phyloP scores from a whole-genome alignment of 2,113 vertebrate species.

The Saccopteryx bilineata region DNA sequence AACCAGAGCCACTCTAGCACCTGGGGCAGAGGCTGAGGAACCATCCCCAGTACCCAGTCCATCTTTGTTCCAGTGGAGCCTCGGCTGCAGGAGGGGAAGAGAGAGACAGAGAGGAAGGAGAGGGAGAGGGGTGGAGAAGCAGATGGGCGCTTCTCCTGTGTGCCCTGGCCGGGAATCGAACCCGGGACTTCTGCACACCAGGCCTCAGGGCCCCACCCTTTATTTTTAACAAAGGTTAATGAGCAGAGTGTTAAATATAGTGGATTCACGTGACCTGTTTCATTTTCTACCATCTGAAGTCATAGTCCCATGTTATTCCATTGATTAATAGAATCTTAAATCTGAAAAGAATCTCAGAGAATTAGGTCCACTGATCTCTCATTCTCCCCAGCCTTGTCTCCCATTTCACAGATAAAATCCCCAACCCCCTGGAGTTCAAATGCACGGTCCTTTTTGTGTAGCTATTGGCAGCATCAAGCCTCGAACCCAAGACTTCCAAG shows the following conservation, averaged over 20 bases:
- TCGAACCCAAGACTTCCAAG: neutral
- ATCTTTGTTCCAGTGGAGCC: too few relatives aligned
- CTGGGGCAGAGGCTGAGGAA: too few relatives aligned
- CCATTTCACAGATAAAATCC: neutral
- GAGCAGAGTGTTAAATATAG: neutral
- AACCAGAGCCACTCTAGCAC: too few relatives aligned
- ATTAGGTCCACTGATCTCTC: neutral
- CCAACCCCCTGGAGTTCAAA: neutral
- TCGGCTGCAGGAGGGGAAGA: too few relatives aligned
- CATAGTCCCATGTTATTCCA: neutral
- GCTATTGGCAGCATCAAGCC: neutral
- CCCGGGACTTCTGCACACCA: too few relatives aligned
- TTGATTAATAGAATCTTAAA: neutral
- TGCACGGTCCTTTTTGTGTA: neutral
- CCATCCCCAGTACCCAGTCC: too few relatives aligned
- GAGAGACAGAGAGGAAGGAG: too few relatives aligned
- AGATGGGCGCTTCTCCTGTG: too few relatives aligned
- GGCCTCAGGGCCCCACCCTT: neutral
- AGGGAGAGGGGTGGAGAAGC: too few relatives aligned
- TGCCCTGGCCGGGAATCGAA: too few relatives aligned
- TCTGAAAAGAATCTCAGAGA: neutral
- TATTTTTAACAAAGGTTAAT: neutral
- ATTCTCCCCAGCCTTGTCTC: neutral
- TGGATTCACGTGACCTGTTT: neutral
- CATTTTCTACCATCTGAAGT: neutral